Evolutionary conservation across 2,797 vertebrate genomes (phyloP), one percentile per base, ranked within the genome.

Genomic region (Phataginus tricuspis): DNA sequence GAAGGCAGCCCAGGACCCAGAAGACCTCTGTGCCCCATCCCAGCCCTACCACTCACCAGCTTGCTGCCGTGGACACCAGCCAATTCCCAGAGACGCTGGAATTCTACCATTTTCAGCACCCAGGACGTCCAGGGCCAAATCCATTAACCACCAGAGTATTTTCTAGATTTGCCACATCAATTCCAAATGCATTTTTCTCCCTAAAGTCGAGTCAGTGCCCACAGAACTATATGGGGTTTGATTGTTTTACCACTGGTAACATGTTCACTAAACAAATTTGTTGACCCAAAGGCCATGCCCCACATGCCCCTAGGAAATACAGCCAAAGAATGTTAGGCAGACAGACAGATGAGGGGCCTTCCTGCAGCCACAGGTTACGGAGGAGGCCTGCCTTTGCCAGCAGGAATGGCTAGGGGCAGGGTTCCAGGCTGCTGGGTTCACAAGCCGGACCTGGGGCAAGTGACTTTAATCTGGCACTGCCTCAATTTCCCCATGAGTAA

Each of bases 181-280:
- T 39, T 15, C 45, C n/a, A 57, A 57, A 51, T 5, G 55, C 71
- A 16, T n/a, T 14, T 21, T 72, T 23, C 53, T 34, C 37, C 45
- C 14, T 27, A 27, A 83, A 63, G 78, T 39, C 1, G 15, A 78
- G 90, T 61, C 0, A 5, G 69, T 2, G 1, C 9, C 0, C 4
- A 7, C 2, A 1, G 2, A 45, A 14, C 37, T 4, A 10, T 15
- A 5, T 0, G 42, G 53, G 7, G 5, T 18, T 16, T 29, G 15
- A 51, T 0, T 18, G 51, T 1, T 57, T 37, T 2, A 25, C 11
- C 18, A 1, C n/a, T 4, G 12, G 23, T 31, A 9, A 0, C 0
- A 1, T 0, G 2, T 27, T 84, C 55, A 16, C 34, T 25, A 2
- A 34, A 59, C 6, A 31, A 42, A 53, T 7, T 7, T 27, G 3